Percentiles rank a stretch among this genome's conserved stretches.
Evolutionary conservation across 2,113 vertebrate genomes (phyloP).

Genomic region (Paedocypris sp.): DNA sequence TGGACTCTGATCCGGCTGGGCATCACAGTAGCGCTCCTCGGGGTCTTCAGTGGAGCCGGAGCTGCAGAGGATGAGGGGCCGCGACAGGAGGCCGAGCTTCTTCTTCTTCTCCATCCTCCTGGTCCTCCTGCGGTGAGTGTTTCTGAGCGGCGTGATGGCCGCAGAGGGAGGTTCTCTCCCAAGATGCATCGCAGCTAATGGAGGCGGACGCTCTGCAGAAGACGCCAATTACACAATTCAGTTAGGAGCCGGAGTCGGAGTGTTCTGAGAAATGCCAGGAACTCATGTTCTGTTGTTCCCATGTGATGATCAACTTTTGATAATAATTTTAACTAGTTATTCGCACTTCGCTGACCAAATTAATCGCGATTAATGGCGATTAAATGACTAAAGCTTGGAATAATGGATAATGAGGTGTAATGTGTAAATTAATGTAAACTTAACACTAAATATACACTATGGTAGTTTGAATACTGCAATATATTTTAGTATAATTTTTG

Average conservation of each 20-base stretch:
- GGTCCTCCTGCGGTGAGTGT: constrained; percentile 59
- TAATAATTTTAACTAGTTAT: no score
- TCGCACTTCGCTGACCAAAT: no score
- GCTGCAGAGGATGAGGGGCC: constrained; percentile 80
- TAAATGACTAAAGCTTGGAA: no score
- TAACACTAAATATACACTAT: no score
- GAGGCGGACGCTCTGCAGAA: constrained; percentile 53
- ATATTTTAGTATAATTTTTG: no score
- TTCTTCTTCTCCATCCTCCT: constrained; percentile 70
- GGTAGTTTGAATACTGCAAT: no score
- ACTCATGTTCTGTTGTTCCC: no score
- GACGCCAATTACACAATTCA: constrained; percentile 60
- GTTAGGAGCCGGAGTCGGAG: constrained; percentile 49
- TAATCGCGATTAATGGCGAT: no score
- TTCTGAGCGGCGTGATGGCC: constrained; percentile 57
- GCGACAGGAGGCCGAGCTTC: constrained; percentile 75
- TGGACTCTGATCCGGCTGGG: constrained; percentile 42
- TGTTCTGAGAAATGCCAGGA: constrained; percentile 51
- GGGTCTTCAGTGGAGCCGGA: constrained; percentile 69
- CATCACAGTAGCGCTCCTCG: constrained; percentile 59
- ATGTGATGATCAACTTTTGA: no score
- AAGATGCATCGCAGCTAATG: constrained; percentile 49
- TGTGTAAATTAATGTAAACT: no score
- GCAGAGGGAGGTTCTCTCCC: constrained; percentile 42
- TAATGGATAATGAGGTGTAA: no score